Evolutionary conservation across 1,140 invertebrate species (phyloP).

Genomic region (Solen grandis): DNA sequence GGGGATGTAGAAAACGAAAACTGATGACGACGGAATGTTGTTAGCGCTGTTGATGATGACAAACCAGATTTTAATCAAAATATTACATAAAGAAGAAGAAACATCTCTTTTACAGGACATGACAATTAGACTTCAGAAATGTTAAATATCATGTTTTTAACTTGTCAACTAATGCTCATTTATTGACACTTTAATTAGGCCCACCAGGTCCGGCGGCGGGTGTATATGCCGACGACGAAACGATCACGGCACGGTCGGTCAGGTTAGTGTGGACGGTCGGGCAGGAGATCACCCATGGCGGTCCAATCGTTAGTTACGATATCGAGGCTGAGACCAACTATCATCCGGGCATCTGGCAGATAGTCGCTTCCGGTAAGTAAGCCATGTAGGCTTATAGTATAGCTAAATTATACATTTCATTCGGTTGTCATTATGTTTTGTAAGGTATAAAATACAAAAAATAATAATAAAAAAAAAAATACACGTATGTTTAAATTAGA

Average conservation of each 20-base stretch:
- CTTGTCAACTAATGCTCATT: too few relatives aligned
- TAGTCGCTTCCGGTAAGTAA: slow-evolving; percentile 10
- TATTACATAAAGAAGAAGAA: too few relatives aligned
- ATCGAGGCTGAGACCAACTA: slow-evolving; percentile 33
- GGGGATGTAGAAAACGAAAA: not conserved
- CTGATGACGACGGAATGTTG: not conserved
- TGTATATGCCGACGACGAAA: slow-evolving; percentile 5
- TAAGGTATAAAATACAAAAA: not conserved
- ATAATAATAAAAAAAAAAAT: too few relatives aligned
- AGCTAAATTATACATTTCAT: too few relatives aligned
- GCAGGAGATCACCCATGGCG: slow-evolving; percentile 2
- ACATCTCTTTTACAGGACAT: too few relatives aligned
- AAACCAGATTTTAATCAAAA: too few relatives aligned
- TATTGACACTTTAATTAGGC: slow-evolving; percentile 12
- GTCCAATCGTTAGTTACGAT: slow-evolving; percentile 6
- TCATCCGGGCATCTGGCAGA: slow-evolving; percentile 8
- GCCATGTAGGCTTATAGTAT: not conserved
- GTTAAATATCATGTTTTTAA: too few relatives aligned
- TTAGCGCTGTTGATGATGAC: not conserved
- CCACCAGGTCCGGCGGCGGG: slow-evolving; percentile 44
- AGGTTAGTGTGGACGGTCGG: slow-evolving; percentile 29
- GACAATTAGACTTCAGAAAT: too few relatives aligned
- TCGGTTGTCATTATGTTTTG: too few relatives aligned
- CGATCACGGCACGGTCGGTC: slow-evolving; percentile 9
- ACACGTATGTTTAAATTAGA: not conserved